Evolutionary conservation across 2,888 invertebrate species (phyloP).

Genomic region (Temnothorax unifasciatus): DNA sequence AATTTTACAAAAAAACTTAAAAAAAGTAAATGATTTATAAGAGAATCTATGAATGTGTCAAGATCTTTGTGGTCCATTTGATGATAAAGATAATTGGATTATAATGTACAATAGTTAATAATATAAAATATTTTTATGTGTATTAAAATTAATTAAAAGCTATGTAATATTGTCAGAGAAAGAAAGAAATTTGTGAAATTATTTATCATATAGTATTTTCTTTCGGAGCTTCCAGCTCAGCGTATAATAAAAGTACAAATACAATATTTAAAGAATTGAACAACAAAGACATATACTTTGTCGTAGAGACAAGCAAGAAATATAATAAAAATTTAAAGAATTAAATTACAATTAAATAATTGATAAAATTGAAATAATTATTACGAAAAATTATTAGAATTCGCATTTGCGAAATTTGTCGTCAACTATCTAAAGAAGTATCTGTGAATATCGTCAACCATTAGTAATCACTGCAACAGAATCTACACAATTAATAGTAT

Average conservation of each 20-base stretch:
- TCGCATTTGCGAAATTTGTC: neutral
- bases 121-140: neutral
- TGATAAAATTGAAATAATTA: slow-evolving; percentile 1
- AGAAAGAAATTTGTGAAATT: neutral
- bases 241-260: neutral
- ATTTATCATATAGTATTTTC: neutral
- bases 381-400: neutral
- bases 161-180: neutral
- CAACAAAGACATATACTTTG: neutral
- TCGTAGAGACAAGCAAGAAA: neutral
- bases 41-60: neutral
- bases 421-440: neutral
- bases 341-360: neutral
- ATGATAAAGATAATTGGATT: neutral
- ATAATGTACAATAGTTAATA: neutral
- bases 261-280: neutral
- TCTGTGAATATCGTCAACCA: neutral
- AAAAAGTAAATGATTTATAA: neutral
- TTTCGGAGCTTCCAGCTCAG: neutral
- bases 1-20: neutral
- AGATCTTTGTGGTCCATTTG: neutral
- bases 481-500: slow-evolving; percentile 4
- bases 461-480: neutral
- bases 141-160: slow-evolving; percentile 1
- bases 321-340: neutral